Base-by-base conservation (phyloP, 1,140 invertebrate genomes). In the Thaumatotibia leucotreta region DNA sequence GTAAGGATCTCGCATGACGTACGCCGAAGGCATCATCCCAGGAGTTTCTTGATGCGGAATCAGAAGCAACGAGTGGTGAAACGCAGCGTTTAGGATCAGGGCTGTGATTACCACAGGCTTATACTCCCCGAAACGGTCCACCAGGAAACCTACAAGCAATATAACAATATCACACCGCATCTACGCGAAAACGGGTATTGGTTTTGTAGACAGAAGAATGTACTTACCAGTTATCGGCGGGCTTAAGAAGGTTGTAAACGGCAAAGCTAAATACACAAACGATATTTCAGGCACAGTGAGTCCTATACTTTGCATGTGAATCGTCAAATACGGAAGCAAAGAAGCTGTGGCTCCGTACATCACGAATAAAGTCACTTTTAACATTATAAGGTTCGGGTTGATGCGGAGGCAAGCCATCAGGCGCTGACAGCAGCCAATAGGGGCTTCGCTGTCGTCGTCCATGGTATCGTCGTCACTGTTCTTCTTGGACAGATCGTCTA, bases 241-340 rank as follows among this genome's bases (percentile, higher is more conserved):
- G 75, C 95, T 96, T 45, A 96, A 81, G 79, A 97, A 95, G 0
- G 95, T 95, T 1, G 95, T 96, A 54, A 97, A 95, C 9, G 96
- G 96, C 72, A 97, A 91, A 9, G 96, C 94, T 73, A 96, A 92
- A 88, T 97, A 97, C 71, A 97, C 95, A 75, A 97, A 94, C 45
- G 96, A 95, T 69, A 96, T 96, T 91, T 97, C 95, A 74, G 96
- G 94, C 64, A 96, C 94, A 20, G 95, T 95, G 20, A 97, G 91
- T 64, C 96, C 96, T 80, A 97, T 94, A 82, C 95, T 95, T 88
- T 96, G 95, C 96, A 97, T 97, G 84, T 97, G 96, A 66, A 97
- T 95, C 0, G 96, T 96, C 68, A 97, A 86, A 83, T 96, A 97
- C 0, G 96, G 96, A 50, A 97, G 81, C 45, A 97, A 91, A 14